phyloP scores from a whole-genome alignment of 2,113 vertebrate species.

The Galeopterus variegatus region DNA sequence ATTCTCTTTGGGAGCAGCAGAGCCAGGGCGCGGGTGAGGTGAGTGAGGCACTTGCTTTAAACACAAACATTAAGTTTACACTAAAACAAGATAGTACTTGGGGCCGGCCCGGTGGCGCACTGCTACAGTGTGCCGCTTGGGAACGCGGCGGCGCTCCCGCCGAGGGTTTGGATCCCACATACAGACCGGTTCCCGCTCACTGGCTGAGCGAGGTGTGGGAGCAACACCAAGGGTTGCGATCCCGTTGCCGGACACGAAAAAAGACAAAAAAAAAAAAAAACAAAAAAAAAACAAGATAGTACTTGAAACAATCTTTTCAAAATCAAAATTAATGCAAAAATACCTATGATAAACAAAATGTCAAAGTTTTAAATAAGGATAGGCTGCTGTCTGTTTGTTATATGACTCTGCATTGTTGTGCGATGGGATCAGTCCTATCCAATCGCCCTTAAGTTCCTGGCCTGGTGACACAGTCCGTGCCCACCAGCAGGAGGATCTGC shows the following conservation, averaged over 20 bases:
- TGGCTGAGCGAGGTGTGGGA: no score
- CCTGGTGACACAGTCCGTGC: accelerated
- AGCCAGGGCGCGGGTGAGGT: neutral
- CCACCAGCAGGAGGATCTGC: neutral
- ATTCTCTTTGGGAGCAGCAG: neutral
- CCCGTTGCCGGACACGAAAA: no score
- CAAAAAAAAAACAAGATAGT: no score
- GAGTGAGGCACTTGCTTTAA: neutral
- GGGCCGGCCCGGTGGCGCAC: no score
- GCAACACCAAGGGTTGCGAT: no score
- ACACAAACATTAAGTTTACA: neutral
- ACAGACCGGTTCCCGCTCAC: no score
- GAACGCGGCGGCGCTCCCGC: no score
- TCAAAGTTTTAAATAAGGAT: neutral
- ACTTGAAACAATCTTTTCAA: slow-evolving; percentile 34
- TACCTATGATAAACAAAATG: neutral
- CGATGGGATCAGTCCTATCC: neutral
- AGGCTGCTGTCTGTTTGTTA: neutral
- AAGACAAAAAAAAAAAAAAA: no score
- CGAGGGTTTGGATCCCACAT: no score
- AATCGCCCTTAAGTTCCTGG: neutral
- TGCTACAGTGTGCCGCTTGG: no score
- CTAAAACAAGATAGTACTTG: neutral
- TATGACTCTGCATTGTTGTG: neutral
- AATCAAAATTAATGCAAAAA: slow-evolving; percentile 1